Conservation (phyloP, 2,113 vertebrate genomes). For the Sterna hirundo region DNA sequence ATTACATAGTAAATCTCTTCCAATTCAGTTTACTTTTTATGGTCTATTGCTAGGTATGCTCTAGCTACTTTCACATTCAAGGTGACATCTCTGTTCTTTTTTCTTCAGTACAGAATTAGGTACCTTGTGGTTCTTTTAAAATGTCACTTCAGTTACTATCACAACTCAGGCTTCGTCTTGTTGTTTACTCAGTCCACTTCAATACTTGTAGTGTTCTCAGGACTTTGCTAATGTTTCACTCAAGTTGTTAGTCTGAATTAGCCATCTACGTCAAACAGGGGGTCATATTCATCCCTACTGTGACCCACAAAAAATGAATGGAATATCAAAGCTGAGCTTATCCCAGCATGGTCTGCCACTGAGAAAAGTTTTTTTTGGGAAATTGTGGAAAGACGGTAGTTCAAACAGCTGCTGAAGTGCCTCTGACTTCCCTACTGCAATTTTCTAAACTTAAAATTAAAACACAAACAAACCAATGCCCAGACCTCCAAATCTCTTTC, state of each 20-base stretch:
- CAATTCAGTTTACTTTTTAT: neutral
- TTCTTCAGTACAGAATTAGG: neutral
- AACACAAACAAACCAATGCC: neutral
- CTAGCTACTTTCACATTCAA: neutral
- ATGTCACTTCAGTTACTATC: neutral
- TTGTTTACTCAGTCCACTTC: neutral
- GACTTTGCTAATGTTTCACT: neutral
- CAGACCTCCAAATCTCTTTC: neutral
- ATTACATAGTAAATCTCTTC: neutral
- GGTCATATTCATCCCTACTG: neutral
- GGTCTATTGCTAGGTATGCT: neutral
- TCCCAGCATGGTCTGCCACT: neutral
- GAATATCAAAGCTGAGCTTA: neutral
- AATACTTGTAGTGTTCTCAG: neutral
- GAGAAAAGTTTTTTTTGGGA: neutral
- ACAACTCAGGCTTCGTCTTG: neutral
- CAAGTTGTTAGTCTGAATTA: neutral
- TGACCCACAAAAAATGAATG: neutral
- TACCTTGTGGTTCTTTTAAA: neutral
- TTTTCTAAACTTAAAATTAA: neutral
- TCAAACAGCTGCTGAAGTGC: neutral
- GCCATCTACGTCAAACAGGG: neutral
- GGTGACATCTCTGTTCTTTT: neutral
- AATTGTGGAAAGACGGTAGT: neutral
- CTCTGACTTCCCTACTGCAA: neutral